A percentile compares a stretch with the other conserved stretches of the same genome.
Evolutionary conservation across 2,888 invertebrate species (phyloP).

Genomic region (Cremastinae sp.): DNA sequence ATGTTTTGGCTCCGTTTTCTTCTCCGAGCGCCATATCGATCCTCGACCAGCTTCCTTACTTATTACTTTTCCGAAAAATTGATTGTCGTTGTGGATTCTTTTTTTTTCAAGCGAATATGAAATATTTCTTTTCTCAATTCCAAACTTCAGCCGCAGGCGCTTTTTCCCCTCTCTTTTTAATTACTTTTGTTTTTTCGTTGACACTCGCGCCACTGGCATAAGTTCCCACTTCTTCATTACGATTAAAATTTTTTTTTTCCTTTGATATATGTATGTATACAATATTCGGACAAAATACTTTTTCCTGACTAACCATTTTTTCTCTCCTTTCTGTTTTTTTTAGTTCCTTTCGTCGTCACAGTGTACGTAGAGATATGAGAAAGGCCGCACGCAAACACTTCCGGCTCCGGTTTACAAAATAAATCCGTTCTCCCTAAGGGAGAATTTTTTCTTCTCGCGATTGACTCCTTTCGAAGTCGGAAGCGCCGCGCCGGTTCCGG

Average conservation of each 20-base stretch:
- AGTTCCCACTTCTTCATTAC: slow-evolving; percentile 57
- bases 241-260: slow-evolving; percentile 53
- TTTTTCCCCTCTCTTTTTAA: slow-evolving; percentile 28
- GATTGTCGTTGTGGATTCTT: slow-evolving; percentile 62
- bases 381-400: slow-evolving; percentile 37
- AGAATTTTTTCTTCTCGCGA: neutral
- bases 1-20: neutral
- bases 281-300: slow-evolving; percentile 60
- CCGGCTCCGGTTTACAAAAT: slow-evolving; percentile 28
- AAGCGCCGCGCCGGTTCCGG: slow-evolving; percentile 33
- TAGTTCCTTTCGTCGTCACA: neutral
- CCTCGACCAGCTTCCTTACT: slow-evolving; percentile 27
- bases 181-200: slow-evolving; percentile 12
- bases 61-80: slow-evolving; percentile 62
- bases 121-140: too few relatives aligned
- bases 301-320: slow-evolving; percentile 54
- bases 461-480: slow-evolving; percentile 23
- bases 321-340: slow-evolving; percentile 10
- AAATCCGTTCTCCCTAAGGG: too few relatives aligned
- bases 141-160: slow-evolving; percentile 24
- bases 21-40: neutral
- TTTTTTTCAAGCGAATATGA: too few relatives aligned
- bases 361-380: slow-evolving; percentile 53
- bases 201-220: slow-evolving; percentile 37
- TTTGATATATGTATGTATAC: slow-evolving; percentile 32